A percentile compares a stretch with the other conserved stretches of the same genome.
phyloP scores from a whole-genome alignment of 2,888 invertebrate species.

The Dusona sp. region DNA sequence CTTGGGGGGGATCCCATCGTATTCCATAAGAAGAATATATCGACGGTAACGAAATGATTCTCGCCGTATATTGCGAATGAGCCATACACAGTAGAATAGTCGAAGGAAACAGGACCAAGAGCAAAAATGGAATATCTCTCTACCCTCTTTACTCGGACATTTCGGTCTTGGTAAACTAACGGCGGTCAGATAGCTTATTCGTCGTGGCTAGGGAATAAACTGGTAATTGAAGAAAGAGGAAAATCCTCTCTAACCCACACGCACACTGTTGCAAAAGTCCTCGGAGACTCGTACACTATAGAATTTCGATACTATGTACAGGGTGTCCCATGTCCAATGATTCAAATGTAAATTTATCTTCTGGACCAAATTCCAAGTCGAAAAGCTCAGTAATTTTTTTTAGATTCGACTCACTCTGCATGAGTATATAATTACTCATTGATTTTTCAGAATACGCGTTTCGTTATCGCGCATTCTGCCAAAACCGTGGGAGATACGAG shows the following conservation, averaged over 20 bases:
- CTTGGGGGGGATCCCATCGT: constrained; percentile 24
- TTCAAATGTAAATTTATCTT: too few species aligned
- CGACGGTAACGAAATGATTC: constrained; percentile 43
- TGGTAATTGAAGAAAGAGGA: constrained; percentile 62
- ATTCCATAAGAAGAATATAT: constrained; percentile 54
- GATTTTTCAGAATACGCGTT: neutral
- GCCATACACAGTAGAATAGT: neutral
- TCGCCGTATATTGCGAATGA: constrained; percentile 27
- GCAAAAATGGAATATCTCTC: constrained; percentile 32
- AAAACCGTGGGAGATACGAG: neutral
- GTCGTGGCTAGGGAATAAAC: constrained; percentile 45
- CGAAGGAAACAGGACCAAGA: neutral
- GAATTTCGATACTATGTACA: constrained; percentile 4
- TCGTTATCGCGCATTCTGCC: neutral
- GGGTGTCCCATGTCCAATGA: neutral
- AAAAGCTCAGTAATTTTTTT: too few species aligned
- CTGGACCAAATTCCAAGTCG: too few species aligned
- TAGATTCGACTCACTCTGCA: too few species aligned
- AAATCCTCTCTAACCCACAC: constrained; percentile 34
- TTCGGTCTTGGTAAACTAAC: constrained; percentile 43
- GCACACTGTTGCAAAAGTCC: constrained; percentile 23
- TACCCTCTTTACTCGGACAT: constrained; percentile 42
- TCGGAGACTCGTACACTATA: constrained; percentile 34
- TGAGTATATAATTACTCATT: too few species aligned
- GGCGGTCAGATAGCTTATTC: constrained; percentile 38